Evolutionary conservation across 2,797 vertebrate genomes (phyloP).

Genomic region (Acrocephalus scirpaceus): DNA sequence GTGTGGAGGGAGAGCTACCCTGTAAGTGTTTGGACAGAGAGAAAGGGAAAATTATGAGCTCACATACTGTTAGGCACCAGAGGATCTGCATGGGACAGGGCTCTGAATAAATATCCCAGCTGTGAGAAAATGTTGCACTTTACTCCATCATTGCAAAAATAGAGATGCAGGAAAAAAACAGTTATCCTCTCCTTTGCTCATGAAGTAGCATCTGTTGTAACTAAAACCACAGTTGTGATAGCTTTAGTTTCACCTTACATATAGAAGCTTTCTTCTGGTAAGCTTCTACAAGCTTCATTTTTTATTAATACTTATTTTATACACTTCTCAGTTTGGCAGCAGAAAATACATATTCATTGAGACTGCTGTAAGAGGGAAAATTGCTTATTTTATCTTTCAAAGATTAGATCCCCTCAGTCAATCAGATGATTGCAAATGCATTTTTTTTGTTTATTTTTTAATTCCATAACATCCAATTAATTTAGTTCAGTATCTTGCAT

Average conservation of each 20-base stretch:
- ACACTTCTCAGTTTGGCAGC: neutral
- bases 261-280: neutral
- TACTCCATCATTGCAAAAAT: neutral
- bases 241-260: neutral
- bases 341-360: neutral
- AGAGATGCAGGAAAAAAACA: neutral
- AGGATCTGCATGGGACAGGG: neutral
- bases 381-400: neutral
- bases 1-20: neutral
- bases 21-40: neutral
- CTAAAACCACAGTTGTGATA: neutral
- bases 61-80: neutral
- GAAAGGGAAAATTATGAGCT: neutral
- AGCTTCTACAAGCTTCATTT: neutral
- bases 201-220: neutral
- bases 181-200: neutral
- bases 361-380: neutral
- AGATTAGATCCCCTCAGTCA: neutral
- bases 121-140: neutral
- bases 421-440: neutral
- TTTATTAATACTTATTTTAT: neutral
- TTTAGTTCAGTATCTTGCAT: slow-evolving; percentile 13
- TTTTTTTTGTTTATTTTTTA: neutral
- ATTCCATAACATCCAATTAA: slow-evolving; percentile 7
- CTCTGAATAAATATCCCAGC: neutral